These are phyloP conservation scores for Caenorhabditis afra DNA, from an alignment of 2,888 invertebrate genomes.

Conservation along the genomic window DNA sequence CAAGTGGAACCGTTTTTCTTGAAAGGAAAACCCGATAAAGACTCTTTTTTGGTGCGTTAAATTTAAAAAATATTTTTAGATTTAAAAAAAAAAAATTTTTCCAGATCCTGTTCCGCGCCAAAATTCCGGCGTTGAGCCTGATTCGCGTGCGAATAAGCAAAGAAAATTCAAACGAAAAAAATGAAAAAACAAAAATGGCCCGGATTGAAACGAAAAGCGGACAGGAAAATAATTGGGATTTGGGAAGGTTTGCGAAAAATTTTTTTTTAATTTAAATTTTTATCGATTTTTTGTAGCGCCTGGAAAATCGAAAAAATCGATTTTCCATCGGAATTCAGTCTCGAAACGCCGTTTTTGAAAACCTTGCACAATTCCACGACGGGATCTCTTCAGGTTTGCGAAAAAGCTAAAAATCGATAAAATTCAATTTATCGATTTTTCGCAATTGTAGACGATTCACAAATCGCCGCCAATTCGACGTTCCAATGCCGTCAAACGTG, in stretches of 20 bases:
- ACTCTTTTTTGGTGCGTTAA: slow-evolving; percentile 35
- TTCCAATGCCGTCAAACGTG: slow-evolving; percentile 19
- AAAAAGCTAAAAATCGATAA: neutral
- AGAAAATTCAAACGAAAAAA: slow-evolving; percentile 29
- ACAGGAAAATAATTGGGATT: slow-evolving; percentile 13
- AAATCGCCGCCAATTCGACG: slow-evolving; percentile 6
- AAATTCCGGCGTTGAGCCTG: slow-evolving; percentile 57
- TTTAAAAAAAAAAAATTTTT: slow-evolving; percentile 12
- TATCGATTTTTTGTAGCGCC: too few relatives aligned
- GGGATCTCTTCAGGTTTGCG: neutral
- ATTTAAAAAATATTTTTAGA: neutral
- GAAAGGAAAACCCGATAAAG: slow-evolving; percentile 47
- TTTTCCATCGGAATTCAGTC: neutral
- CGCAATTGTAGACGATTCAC: neutral
- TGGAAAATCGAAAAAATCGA: too few relatives aligned
- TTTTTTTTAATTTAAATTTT: too few relatives aligned
- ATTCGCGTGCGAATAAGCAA: slow-evolving; percentile 35
- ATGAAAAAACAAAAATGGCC: slow-evolving; percentile 43
- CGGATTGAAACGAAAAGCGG: slow-evolving; percentile 15
- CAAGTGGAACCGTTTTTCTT: slow-evolving; percentile 67
- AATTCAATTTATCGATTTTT: slow-evolving; percentile 4
- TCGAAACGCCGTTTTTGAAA: slow-evolving; percentile 3
- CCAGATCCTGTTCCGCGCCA: slow-evolving; percentile 61
- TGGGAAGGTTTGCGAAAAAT: slow-evolving; percentile 14
- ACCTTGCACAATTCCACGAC: neutral